A percentile compares a stretch with the other conserved stretches of the same genome.
Evolutionary conservation across 2,888 invertebrate genomes (phyloP).

Genomic region (Ctena decussata): DNA sequence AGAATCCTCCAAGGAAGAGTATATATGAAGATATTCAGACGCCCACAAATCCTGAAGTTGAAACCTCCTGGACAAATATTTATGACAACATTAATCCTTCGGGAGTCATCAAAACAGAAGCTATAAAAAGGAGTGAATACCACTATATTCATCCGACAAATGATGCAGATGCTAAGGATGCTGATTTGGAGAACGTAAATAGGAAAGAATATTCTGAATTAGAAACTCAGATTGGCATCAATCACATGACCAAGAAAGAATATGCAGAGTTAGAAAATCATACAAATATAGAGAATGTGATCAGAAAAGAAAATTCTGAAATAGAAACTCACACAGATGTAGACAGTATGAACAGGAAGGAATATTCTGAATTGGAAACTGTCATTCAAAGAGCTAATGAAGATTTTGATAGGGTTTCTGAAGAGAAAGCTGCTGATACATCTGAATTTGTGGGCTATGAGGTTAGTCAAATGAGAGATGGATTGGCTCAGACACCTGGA

Average conservation of each 20-base stretch:
- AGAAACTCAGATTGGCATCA: not conserved
- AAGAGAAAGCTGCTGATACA: not conserved
- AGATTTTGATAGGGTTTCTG: not conserved
- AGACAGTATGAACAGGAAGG: not conserved
- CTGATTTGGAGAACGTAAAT: not conserved
- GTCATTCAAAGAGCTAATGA: not conserved
- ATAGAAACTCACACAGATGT: not conserved
- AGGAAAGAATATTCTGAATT: not conserved
- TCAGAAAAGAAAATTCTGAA: not conserved
- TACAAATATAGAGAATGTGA: not conserved
- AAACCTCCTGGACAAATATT: not conserved
- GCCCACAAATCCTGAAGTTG: not conserved
- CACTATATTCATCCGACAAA: not conserved
- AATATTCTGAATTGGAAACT: not conserved
- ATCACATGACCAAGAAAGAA: not conserved
- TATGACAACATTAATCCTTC: not conserved
- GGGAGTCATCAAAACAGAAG: not conserved
- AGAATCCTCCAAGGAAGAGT: not conserved
- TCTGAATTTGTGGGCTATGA: not conserved
- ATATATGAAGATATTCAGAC: not conserved
- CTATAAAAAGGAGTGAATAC: not conserved
- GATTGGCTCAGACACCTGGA: too few relatives aligned
- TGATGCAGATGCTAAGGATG: not conserved
- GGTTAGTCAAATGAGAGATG: not conserved
- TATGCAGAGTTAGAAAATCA: not conserved